Base-by-base conservation (phyloP, 2,888 invertebrate species). In the Elegia similella region DNA sequence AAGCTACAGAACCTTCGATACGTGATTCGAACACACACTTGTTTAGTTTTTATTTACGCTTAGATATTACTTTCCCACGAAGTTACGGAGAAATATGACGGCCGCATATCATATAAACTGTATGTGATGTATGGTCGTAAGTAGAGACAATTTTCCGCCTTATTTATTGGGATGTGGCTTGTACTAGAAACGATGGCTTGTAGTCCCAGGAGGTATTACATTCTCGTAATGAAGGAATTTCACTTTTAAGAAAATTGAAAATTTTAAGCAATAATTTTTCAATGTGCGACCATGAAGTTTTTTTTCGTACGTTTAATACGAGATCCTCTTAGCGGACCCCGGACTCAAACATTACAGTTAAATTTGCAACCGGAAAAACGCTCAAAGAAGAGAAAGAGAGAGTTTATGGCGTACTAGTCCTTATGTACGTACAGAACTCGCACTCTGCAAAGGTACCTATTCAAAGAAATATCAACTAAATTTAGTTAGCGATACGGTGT, bases 101-200 rank as follows among this genome's bases (percentile, higher is more conserved):
- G 71, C 63, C 65, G 70, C 68, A 68, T 76, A 75, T 73, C 79
- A 32, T 79, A 81, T 80, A 78, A 78, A 80, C 78, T 75, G 76
- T 74, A 74, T 68, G 78, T 80, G 78, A 82, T 76, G 79, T 76
- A 83, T 80, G 62, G 73, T 64, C 63, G 68, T 77, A 75, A 75
- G 75, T 72, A 73, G 69, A 77, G 77, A 80, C 78, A 78, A 81
- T 81, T 76, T 82, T 73, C 76, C 69, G 73, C 64, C 71, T 81
- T 80, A 86, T 85, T 86, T 84, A 87, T 83, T 69, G 73, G 69
- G 73, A 76, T 74, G 70, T 66, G 69, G 66, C 68, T 66, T 72
- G 75, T 78, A 78, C 73, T 63, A 76, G 72, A 72, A 70, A 71
- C 72, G 72, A 75, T 73, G 69, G 73, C 60, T 34, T 48, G 32